These are phyloP conservation scores for Dufourea novaeangliae DNA, from an alignment of 1,140 invertebrate genomes.

Conservation along the genomic window DNA sequence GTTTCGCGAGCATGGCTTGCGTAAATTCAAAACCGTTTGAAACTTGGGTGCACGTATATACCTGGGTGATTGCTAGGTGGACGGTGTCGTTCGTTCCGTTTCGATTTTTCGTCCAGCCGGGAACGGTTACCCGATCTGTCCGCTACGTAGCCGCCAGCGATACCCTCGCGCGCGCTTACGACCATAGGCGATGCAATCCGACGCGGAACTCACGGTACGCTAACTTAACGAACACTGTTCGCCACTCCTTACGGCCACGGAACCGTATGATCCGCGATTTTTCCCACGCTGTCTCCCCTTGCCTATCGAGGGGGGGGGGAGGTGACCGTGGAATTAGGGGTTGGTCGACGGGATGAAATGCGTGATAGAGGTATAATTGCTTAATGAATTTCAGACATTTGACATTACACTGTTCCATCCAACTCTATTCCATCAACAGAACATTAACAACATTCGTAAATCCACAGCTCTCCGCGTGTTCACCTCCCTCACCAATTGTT, in stretches of 20 bases:
- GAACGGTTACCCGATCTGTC: constrained; percentile 16
- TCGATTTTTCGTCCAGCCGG: background rate
- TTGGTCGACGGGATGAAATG: no score
- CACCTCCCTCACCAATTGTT: background rate
- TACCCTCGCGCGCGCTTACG: background rate
- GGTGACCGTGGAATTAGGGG: no score
- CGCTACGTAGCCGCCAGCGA: background rate
- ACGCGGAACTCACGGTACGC: constrained; percentile 2
- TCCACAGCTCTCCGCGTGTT: no score
- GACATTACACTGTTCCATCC: no score
- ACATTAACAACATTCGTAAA: no score
- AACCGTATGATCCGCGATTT: constrained; percentile 4
- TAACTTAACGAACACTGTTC: constrained; percentile 12
- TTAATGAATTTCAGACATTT: no score
- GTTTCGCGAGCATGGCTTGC: background rate
- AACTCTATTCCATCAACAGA: no score
- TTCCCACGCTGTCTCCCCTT: constrained; percentile 19
- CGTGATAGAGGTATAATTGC: no score
- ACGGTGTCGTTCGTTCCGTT: background rate
- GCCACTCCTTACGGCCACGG: constrained; percentile 48
- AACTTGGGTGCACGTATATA: no score
- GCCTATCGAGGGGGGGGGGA: background rate
- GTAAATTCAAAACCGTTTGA: constrained; percentile 13
- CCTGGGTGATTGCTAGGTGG: background rate
- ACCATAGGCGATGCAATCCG: constrained; percentile 19